Evolutionary conservation across 2,113 vertebrate species (phyloP).

Genomic region (Bagarius yarrelli): DNA sequence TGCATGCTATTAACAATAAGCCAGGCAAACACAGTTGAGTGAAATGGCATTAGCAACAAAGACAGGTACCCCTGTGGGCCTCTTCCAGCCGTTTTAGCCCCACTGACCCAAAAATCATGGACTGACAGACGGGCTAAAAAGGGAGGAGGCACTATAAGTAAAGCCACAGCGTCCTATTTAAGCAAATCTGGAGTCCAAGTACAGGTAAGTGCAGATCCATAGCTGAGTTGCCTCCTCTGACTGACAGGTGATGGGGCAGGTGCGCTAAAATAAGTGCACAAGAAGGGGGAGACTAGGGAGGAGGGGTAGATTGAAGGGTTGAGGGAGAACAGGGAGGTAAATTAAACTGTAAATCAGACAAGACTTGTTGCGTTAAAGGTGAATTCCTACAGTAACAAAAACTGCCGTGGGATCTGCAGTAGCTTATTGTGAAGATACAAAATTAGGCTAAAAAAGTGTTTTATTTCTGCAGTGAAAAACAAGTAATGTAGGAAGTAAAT

Average conservation of each 20-base stretch:
- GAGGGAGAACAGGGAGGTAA: neutral
- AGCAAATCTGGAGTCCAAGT: slow-evolving; percentile 34
- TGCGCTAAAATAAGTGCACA: slow-evolving; percentile 57
- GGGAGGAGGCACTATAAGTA: slow-evolving; percentile 9
- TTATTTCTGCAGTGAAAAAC: neutral
- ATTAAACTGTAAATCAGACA: slow-evolving; percentile 42
- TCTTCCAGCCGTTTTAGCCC: slow-evolving; percentile 9
- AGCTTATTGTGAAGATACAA: neutral
- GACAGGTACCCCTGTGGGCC: neutral
- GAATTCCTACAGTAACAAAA: neutral
- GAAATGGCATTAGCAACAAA: slow-evolving; percentile 39
- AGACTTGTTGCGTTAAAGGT: slow-evolving; percentile 7
- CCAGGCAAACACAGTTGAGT: slow-evolving; percentile 42
- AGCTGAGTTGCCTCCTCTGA: slow-evolving; percentile 56
- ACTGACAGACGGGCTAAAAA: slow-evolving; percentile 13
- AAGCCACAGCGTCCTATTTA: slow-evolving; percentile 52
- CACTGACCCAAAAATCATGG: slow-evolving; percentile 28
- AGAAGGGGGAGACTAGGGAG: neutral
- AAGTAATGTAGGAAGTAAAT: neutral
- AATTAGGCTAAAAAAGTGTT: neutral
- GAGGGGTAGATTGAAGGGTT: too few species aligned
- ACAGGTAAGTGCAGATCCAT: slow-evolving; percentile 50
- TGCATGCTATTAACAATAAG: slow-evolving; percentile 40
- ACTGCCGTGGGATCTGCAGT: neutral
- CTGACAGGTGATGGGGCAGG: slow-evolving; percentile 71